These are phyloP conservation scores for Drosophila ogumai DNA, from an alignment of 1,140 invertebrate species.

Conservation along the genomic window DNA sequence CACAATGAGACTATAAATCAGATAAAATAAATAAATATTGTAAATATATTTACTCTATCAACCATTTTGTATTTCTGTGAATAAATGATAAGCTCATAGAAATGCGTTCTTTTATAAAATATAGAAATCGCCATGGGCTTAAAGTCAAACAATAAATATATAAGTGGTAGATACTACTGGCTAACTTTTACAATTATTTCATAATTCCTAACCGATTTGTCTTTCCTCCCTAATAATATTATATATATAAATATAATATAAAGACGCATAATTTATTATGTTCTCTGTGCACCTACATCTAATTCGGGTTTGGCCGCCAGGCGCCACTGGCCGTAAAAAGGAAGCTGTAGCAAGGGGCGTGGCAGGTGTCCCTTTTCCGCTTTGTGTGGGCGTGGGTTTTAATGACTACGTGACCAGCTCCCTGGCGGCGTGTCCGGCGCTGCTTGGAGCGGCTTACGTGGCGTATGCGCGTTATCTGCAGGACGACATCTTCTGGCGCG, in stretches of 20 bases:
- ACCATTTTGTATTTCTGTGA: no score
- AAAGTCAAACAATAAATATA: no score
- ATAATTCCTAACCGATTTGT: no score
- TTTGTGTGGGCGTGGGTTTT: conserved; percentile 52
- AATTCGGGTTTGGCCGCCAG: conserved; percentile 57
- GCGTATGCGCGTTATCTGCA: conserved; percentile 76
- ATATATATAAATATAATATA: no score
- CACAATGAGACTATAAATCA: no score
- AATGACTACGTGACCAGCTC: conserved; percentile 66
- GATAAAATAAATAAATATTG: no score
- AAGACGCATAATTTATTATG: conserved; percentile 4
- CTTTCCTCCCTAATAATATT: no score
- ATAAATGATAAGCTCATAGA: background rate
- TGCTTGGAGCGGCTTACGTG: conserved; percentile 66
- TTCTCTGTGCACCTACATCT: conserved; percentile 64
- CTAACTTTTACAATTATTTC: no score
- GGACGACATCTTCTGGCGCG: conserved; percentile 58
- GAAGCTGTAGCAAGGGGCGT: conserved; percentile 25
- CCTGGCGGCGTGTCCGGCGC: conserved; percentile 60
- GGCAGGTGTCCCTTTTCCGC: conserved; percentile 49
- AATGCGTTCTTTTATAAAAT: no score
- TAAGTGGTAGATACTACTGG: no score
- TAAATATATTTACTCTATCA: background rate
- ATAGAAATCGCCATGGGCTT: no score
- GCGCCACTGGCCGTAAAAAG: conserved; percentile 68